A percentile compares a stretch with the other conserved stretches of the same genome.
Evolutionary conservation across 2,797 vertebrate species (phyloP).

Genomic region (Sternotherus odoratus): DNA sequence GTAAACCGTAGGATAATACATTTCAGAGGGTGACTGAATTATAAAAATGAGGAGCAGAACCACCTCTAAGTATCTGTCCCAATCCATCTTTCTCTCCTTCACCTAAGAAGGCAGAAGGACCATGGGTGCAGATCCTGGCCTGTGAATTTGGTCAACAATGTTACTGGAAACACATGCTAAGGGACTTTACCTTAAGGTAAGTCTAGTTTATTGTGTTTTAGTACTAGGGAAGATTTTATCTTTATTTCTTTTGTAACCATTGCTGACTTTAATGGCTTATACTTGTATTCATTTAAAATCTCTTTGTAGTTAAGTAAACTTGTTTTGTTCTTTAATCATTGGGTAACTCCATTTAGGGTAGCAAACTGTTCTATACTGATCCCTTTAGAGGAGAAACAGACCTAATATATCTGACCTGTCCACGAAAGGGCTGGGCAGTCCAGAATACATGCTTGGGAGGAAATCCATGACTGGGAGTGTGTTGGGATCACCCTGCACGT

Average conservation of each 20-base stretch:
- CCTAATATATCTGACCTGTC: background rate
- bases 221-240: background rate
- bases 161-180: background rate
- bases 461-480: background rate
- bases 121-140: background rate
- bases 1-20: background rate
- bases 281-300: background rate
- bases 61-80: background rate
- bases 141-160: background rate
- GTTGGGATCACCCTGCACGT: background rate
- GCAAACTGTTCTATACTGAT: background rate
- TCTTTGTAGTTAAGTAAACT: background rate
- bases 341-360: background rate
- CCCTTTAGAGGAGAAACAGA: background rate
- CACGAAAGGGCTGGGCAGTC: background rate
- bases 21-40: background rate
- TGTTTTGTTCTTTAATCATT: background rate
- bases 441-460: background rate
- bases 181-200: background rate
- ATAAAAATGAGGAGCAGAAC: background rate
- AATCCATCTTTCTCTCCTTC: background rate
- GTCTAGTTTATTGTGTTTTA: background rate
- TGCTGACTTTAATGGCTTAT: background rate
- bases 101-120: background rate
- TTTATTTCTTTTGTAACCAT: background rate